A percentile compares a stretch with the other conserved stretches of the same genome.
phyloP scores from a whole-genome alignment of 2,888 invertebrate species.

The Trichopoda pennipes region DNA sequence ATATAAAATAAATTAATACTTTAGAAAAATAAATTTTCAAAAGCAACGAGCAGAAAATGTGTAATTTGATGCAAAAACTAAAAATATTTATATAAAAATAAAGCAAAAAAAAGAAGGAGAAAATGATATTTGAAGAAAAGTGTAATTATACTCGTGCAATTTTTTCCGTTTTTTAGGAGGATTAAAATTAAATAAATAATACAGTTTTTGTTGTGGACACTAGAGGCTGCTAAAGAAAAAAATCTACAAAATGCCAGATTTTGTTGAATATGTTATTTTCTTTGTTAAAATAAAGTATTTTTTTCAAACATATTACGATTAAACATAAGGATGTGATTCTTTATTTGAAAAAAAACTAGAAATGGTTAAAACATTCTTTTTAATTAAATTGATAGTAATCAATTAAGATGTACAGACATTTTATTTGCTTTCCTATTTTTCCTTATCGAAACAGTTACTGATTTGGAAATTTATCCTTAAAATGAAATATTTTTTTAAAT shows the following conservation, averaged over 20 bases:
- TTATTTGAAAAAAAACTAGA: no score
- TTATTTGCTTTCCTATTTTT: no score
- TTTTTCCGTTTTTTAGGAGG: constrained; percentile 38
- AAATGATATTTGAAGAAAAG: constrained; percentile 47
- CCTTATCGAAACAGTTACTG: no score
- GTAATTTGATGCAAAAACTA: constrained; percentile 6
- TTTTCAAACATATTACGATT: no score
- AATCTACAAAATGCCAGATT: neutral
- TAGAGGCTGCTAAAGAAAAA: constrained; percentile 4
- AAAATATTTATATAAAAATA: constrained; percentile 1
- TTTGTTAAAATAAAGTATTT: no score
- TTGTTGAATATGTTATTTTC: no score
- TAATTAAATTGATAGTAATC: no score
- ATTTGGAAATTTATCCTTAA: no score
- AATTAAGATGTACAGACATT: no score
- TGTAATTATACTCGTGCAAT: constrained; percentile 56
- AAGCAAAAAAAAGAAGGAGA: neutral
- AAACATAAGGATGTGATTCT: no score
- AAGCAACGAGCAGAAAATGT: constrained; percentile 45
- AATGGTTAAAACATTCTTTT: no score
- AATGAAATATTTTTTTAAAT: no score
- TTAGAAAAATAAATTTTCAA: neutral
- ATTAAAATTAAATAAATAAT: constrained; percentile 48
- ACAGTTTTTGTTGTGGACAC: constrained; percentile 18
- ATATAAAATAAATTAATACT: constrained; percentile 52